phyloP scores from a whole-genome alignment of 1,140 invertebrate genomes.

The Leptinotarsa lineolata region DNA sequence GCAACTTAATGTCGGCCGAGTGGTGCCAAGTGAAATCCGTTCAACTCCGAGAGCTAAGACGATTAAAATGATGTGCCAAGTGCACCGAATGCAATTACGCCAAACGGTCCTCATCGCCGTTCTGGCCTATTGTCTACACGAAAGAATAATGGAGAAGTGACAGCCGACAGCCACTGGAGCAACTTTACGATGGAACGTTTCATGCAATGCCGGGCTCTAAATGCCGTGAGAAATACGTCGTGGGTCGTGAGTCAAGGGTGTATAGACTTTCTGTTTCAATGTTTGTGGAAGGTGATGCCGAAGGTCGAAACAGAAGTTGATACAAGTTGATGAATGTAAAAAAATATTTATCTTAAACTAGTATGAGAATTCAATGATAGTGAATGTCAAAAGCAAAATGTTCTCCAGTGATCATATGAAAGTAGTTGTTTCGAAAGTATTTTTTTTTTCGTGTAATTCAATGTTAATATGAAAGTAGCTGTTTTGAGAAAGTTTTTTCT shows the following conservation, averaged over 20 bases:
- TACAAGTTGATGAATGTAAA: too few species aligned
- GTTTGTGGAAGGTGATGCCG: too few species aligned
- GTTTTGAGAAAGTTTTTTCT: too few species aligned
- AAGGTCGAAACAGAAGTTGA: too few species aligned
- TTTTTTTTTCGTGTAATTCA: too few species aligned
- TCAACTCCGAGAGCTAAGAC: neutral
- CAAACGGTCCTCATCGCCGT: slow-evolving; percentile 4
- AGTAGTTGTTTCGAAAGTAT: too few species aligned
- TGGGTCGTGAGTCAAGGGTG: neutral
- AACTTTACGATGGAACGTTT: neutral
- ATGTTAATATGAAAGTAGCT: too few species aligned
- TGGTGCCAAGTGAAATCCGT: neutral
- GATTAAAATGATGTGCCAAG: slow-evolving; percentile 1
- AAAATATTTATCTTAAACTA: too few species aligned
- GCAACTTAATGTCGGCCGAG: neutral
- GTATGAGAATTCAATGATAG: too few species aligned
- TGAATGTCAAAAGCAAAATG: too few species aligned
- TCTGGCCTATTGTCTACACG: neutral
- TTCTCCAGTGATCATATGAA: too few species aligned
- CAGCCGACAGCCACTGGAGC: neutral
- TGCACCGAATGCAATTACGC: slow-evolving; percentile 8
- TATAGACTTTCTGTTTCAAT: too few species aligned
- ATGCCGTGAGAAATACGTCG: neutral
- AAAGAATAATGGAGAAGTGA: neutral
- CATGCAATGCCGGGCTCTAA: neutral